Evolutionary conservation across 2,888 invertebrate genomes (phyloP).

Genomic region (Pseudococcus jackbeardsleyi): DNA sequence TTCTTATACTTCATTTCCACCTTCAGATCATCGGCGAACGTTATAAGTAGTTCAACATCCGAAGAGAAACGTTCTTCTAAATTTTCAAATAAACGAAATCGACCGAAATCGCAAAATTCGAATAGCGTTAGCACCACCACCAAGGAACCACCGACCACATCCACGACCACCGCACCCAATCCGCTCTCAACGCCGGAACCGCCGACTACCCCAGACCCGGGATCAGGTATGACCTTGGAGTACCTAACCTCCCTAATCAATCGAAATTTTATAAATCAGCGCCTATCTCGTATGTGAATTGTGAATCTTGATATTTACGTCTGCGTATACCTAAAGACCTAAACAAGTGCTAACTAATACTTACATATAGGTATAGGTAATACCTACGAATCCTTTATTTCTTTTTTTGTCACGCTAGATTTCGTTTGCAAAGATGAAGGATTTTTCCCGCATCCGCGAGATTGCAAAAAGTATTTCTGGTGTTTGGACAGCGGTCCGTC

Average conservation of each 20-base stretch:
- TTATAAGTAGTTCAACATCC: slow-evolving; percentile 31
- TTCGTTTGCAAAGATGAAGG: slow-evolving; percentile 95
- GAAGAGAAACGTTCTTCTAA: slow-evolving; percentile 65
- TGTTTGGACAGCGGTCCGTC: slow-evolving; percentile 91
- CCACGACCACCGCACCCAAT: slow-evolving; percentile 73
- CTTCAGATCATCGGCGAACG: slow-evolving; percentile 35
- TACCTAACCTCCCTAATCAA: no score
- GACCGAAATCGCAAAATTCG: slow-evolving; percentile 65
- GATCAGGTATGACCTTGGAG: slow-evolving; percentile 75
- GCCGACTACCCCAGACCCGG: slow-evolving; percentile 91
- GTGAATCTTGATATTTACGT: no score
- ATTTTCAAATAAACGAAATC: slow-evolving; percentile 54
- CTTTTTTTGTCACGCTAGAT: slow-evolving; percentile 72
- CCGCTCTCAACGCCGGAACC: slow-evolving; percentile 80
- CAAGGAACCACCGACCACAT: slow-evolving; percentile 69
- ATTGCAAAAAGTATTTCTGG: slow-evolving; percentile 96
- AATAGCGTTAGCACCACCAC: slow-evolving; percentile 69
- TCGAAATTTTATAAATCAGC: no score
- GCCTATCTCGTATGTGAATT: no score
- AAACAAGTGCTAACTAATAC: no score
- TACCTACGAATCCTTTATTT: no score
- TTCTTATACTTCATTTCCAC: no score
- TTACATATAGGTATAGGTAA: no score
- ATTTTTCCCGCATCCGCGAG: slow-evolving; percentile 90
- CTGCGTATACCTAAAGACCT: no score